These are phyloP conservation scores for Zaprionus lachaisei DNA, from an alignment of 1,140 invertebrate genomes.

Conservation along the genomic window DNA sequence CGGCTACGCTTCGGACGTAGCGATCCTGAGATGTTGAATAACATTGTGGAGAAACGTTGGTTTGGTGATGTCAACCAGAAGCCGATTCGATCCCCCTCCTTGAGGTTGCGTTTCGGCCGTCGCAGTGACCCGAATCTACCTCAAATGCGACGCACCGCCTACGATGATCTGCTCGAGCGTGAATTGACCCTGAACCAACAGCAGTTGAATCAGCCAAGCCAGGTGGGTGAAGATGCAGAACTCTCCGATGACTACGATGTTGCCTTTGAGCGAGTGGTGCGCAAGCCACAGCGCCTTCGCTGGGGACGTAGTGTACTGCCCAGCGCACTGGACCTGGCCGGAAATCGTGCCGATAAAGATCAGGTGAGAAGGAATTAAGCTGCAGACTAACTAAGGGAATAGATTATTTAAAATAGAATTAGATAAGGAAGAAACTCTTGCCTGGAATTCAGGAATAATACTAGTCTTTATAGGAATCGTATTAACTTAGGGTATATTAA, in stretches of 20 bases:
- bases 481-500: too few relatives aligned
- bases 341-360: slow-evolving; percentile 34
- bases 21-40: slow-evolving; percentile 86
- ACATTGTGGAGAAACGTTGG: slow-evolving; percentile 76
- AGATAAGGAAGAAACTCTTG: too few relatives aligned
- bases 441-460: too few relatives aligned
- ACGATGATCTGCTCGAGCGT: slow-evolving; percentile 68
- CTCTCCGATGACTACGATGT: slow-evolving; percentile 49
- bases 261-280: slow-evolving; percentile 62
- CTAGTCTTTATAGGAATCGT: too few relatives aligned
- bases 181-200: slow-evolving; percentile 64
- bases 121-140: slow-evolving; percentile 87
- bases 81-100: slow-evolving; percentile 86
- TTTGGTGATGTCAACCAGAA: slow-evolving; percentile 84
- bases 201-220: slow-evolving; percentile 27
- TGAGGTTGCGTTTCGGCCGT: slow-evolving; percentile 87
- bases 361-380: slow-evolving; percentile 37
- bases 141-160: slow-evolving; percentile 68
- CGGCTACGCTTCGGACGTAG: slow-evolving; percentile 89
- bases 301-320: slow-evolving; percentile 67
- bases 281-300: slow-evolving; percentile 78
- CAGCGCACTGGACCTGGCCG: background rate
- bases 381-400: background rate
- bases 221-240: slow-evolving; percentile 35
- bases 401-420: too few relatives aligned